A percentile compares a stretch with the other conserved stretches of the same genome.
phyloP scores from a whole-genome alignment of 2,113 vertebrate genomes.

The Silurus meridionalis region DNA sequence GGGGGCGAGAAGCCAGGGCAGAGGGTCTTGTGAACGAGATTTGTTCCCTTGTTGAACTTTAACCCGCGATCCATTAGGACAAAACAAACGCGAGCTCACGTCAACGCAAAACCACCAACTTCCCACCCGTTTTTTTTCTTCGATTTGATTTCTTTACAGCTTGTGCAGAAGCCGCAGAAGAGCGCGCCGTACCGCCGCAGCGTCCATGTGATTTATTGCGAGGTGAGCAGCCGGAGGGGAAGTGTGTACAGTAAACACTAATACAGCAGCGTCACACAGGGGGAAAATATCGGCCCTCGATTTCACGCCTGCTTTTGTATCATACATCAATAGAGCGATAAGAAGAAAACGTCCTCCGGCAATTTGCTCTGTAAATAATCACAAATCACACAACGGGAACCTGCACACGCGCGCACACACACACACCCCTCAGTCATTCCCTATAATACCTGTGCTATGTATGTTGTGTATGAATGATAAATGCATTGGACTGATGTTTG shows the following conservation, averaged over 20 bases:
- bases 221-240: conserved; percentile 28
- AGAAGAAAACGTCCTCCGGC: conserved; percentile 18
- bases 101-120: conserved; percentile 6
- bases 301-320: conserved; percentile 41
- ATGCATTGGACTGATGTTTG: too few species aligned
- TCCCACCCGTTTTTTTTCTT: neutral
- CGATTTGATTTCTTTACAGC: conserved; percentile 32
- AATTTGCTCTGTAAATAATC: conserved; percentile 58
- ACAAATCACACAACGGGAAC: conserved; percentile 18
- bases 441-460: neutral
- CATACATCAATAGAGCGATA: conserved; percentile 41
- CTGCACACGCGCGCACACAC: neutral
- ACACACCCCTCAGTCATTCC: neutral
- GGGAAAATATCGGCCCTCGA: conserved; percentile 39
- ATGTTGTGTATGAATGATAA: neutral
- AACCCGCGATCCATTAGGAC: neutral
- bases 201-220: conserved; percentile 49
- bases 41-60: neutral
- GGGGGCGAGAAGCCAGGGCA: conserved; percentile 71
- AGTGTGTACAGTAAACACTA: conserved; percentile 53
- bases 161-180: conserved; percentile 37
- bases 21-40: neutral
- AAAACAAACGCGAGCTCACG: neutral
- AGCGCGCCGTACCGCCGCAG: conserved; percentile 6
- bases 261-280: conserved; percentile 27